Evolutionary conservation across 2,888 invertebrate genomes (phyloP), one percentile per base, ranked within the genome.

Genomic region (Hydraecia micacea): DNA sequence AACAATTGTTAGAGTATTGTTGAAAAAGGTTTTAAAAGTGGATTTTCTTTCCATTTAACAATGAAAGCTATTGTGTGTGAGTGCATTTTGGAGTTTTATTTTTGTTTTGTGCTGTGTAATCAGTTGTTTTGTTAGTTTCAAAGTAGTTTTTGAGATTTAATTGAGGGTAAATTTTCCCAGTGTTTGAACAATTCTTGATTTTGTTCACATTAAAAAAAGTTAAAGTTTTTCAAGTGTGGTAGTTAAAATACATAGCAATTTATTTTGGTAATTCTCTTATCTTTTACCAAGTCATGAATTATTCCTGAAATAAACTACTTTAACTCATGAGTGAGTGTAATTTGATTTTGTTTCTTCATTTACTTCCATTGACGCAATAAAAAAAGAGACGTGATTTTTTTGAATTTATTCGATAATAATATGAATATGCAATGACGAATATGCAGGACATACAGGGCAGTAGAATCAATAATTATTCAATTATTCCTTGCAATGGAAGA

Each of bases 1-100:
- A 77, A 72, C 65, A 58, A 65, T 63, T 55, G 81, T 68, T 63
- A n/a, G 42, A 75, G 52, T 15, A 55, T 55, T 52, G n/a, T 67
- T 75, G 32, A 21, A 67, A 72, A 72, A 72, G 62, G 63, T 65
- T 81, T 62, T 49, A 74, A 55, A 72, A 77, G 55, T 42, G 36
- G n/a, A 71, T 75, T 85, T 78, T 75, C 60, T 68, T 81, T 71
- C 36, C 28, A 80, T 84, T 84, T 71, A 70, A 36, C 42, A 79
- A 67, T 71, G 58, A 63, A 67, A 60, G 46, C 55, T 73, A 49
- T 42, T 73, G 55, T 62, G 55, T 73, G 55, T 62, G 55, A 79
- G 73, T 83, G 79, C 70, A 74, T 70, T 73, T 46, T 21, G 28
- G 11, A 36, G 28, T 66, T 83, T 80, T 70, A 21, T 81, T 81